Base-by-base conservation (phyloP, 2,888 invertebrate species). In the Dasypolia templi region DNA sequence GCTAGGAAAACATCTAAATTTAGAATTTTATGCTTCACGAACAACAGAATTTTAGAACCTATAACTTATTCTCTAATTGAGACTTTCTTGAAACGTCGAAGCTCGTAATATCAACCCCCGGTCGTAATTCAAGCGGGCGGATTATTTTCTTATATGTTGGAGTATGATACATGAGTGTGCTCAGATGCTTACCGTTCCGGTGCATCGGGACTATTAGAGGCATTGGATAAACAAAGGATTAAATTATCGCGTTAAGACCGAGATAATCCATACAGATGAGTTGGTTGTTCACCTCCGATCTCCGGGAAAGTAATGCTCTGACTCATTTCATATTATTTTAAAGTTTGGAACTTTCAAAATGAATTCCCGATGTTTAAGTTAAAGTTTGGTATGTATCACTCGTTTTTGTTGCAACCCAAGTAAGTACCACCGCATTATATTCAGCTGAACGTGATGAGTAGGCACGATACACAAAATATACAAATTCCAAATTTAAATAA, bases 211-310 rank as follows among this genome's bases (percentile, higher is more conserved):
- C 95, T 95, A 95, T 95, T 95, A 95, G 93, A 94, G 91, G 93
- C 94, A 91, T 94, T 94, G 94, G 92, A 94, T 95, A 95, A 95
- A 95, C 95, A 95, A 94, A 94, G 93, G 95, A 95, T 95, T 95
- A 95, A 95, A 94, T 95, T 94, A 95, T 94, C 94, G 94, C 92
- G 92, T 93, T 93, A 94, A 95, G 94, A 94, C 93, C 85, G 93
- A 93, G 94, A 94, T 95, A 94, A 95, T 95, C 95, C 95, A 91
- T 92, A 92, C 94, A 95, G 94, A 94, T 94, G 94, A 94, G 94
- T 88, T 94, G 95, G 95, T 94, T 94, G 94, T 94, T 94, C 93
- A 95, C 95, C 95, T 95, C 93, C 92, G 92, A 91, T 92, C 92
- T 91, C 81, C 80, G 84, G 83, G 87, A 88, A 89, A 90, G 87